Conservation (phyloP, 1,140 invertebrate species). For the Zaprionus inermis region DNA sequence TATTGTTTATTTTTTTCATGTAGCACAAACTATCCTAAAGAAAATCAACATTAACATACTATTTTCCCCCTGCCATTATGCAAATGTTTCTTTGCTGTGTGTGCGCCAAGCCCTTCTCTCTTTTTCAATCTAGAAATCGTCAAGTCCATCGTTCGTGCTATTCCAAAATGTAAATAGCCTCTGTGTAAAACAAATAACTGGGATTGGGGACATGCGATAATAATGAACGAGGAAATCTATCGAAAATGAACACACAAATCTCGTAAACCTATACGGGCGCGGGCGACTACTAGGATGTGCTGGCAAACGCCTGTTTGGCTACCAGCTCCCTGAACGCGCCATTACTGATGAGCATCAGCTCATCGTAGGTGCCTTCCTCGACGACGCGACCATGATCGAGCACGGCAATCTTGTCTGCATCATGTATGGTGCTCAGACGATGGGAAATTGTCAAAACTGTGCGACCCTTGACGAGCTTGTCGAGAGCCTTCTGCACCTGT, state of each 20-base stretch:
- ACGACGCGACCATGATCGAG: slow-evolving; percentile 92
- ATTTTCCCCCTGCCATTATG: neutral
- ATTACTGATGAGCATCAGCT: slow-evolving; percentile 86
- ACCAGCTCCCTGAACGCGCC: slow-evolving; percentile 88
- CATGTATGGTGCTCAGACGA: slow-evolving; percentile 95
- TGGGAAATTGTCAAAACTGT: slow-evolving; percentile 97
- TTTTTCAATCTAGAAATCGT: neutral
- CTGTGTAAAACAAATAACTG: neutral
- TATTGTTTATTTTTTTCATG: neutral
- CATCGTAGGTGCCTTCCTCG: slow-evolving; percentile 92
- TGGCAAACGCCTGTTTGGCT: slow-evolving; percentile 87
- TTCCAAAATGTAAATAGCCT: neutral
- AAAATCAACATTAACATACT: neutral
- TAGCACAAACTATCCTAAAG: neutral
- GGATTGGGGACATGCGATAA: neutral
- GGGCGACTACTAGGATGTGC: neutral
- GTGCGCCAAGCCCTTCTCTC: neutral
- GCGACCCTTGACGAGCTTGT: slow-evolving; percentile 91
- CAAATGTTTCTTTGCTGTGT: neutral
- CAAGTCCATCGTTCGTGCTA: neutral
- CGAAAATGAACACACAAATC: neutral
- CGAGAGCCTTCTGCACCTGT: slow-evolving; percentile 94
- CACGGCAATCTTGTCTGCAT: slow-evolving; percentile 96
- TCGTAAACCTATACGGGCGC: too few relatives aligned
- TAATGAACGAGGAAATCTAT: neutral